Evolutionary conservation across 2,888 invertebrate genomes (phyloP), one percentile per base, ranked within the genome.

Genomic region (Osmoderma eremita): DNA sequence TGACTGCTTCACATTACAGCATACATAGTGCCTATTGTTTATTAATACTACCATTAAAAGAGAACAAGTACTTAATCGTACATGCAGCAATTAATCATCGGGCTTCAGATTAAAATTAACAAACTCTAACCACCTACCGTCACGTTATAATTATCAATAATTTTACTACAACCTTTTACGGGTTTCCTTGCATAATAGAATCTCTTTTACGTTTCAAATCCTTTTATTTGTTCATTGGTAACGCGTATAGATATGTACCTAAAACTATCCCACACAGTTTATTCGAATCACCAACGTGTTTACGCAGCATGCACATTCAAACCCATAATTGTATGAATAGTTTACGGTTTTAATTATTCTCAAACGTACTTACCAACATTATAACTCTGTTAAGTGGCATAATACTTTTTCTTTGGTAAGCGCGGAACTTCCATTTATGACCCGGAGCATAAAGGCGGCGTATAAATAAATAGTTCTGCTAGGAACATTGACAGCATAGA

Each of bases 231-330:
- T 30, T 61, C 15, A 61, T 24, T 58, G 42, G 58, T 39, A 22
- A 42, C 15, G 20, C 36, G 45, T 24, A 61, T 61, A 61, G 45
- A 10, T 2, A 71, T 69, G 58, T 61, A 58, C 58, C 58, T 18
- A 22, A 39, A 58, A 42, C 12, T 74, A 75, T 67, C 76, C 76
- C 72, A 76, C 76, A 71, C 75, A 68, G 72, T 73, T 73, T 73
- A 73, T 75, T 30, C 73, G 73, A 69, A 72, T 71, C 75, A 73
- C 76, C 76, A 76, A 76, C 75, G 75, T 75, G 72, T 73, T 70
- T 65, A 68, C 71, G 74, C 71, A 69, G 63, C 63, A 58, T 42
- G 42, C 42, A 58, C 24, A 24, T 5, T 4, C 42, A 42, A 67
- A 61, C 24, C 22, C 51, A 22, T 50, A 49, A 63, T 63, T 49